Evolutionary conservation across 1,140 invertebrate genomes (phyloP).

Genomic region (Drosophila seguyi): DNA sequence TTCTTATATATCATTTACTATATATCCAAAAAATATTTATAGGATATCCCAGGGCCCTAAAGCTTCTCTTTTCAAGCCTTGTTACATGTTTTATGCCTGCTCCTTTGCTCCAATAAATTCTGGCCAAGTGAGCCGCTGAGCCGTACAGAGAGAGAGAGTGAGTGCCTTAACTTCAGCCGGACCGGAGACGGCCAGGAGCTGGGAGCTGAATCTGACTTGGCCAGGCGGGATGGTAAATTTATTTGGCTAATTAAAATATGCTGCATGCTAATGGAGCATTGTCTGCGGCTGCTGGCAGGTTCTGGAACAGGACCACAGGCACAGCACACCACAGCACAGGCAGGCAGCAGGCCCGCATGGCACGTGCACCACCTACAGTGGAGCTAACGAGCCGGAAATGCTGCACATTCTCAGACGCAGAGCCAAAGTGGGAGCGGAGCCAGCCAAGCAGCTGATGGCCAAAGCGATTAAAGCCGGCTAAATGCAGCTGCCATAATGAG

Average conservation of each 20-base stretch:
- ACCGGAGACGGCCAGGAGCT: neutral
- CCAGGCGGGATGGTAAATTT: conserved; percentile 68
- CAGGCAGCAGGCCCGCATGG: conserved; percentile 28
- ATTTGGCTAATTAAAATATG: conserved; percentile 82
- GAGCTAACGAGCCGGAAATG: conserved; percentile 80
- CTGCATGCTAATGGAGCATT: conserved; percentile 80
- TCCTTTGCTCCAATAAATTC: conserved; percentile 61
- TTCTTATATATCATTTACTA: too few relatives aligned
- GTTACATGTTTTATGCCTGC: conserved; percentile 31
- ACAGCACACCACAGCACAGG: neutral
- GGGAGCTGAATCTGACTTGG: conserved; percentile 1
- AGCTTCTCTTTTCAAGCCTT: neutral
- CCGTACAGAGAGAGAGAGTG: neutral
- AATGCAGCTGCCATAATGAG: conserved; percentile 56
- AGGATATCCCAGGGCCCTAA: neutral
- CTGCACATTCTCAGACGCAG: conserved; percentile 68
- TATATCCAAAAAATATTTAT: neutral
- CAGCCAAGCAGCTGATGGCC: conserved; percentile 52
- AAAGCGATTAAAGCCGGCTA: conserved; percentile 65
- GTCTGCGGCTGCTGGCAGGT: conserved; percentile 59
- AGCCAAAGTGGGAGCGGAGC: conserved; percentile 19
- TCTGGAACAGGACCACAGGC: conserved; percentile 34
- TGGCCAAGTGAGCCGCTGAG: conserved; percentile 9
- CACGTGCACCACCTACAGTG: conserved; percentile 35
- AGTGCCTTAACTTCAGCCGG: conserved; percentile 49